A percentile compares a stretch with the other conserved stretches of the same genome.
These are phyloP conservation scores for Phoxinus phoxinus DNA, from an alignment of 2,113 vertebrate species.

Conservation along the genomic window DNA sequence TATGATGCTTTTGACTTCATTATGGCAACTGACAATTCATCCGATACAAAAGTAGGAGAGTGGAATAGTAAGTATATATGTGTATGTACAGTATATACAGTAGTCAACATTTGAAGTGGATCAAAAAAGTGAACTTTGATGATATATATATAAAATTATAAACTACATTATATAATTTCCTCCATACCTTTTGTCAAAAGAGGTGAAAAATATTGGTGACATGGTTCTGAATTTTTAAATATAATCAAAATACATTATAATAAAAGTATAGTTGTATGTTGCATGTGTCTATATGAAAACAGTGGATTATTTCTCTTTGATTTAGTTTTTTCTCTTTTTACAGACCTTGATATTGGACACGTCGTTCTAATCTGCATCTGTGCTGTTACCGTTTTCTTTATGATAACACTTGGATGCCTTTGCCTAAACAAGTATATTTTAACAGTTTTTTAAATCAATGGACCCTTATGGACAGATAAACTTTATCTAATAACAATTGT, in stretches of 20 bases:
- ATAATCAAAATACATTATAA: neutral
- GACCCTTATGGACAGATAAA: too few relatives aligned
- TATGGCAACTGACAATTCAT: neutral
- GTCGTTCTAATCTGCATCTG: constrained; percentile 46
- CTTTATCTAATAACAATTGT: neutral
- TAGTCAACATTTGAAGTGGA: too few relatives aligned
- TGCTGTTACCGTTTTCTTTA: constrained; percentile 43
- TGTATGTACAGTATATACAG: too few relatives aligned
- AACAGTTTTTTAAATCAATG: neutral
- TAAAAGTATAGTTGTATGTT: neutral
- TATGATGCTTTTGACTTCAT: neutral
- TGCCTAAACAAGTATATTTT: constrained; percentile 66
- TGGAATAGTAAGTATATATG: neutral
- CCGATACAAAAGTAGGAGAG: rapidly evolving
- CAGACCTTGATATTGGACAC: neutral
- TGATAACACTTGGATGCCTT: constrained; percentile 50
- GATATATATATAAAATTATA: neutral
- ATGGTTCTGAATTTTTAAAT: neutral
- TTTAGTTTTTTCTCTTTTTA: neutral
- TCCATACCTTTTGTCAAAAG: neutral
- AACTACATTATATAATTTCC: neutral
- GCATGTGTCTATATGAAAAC: neutral
- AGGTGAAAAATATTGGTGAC: neutral
- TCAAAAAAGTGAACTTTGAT: too few relatives aligned
- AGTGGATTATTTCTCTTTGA: neutral